These are phyloP conservation scores for Caretta caretta DNA, from an alignment of 2,113 vertebrate species.

Conservation along the genomic window DNA sequence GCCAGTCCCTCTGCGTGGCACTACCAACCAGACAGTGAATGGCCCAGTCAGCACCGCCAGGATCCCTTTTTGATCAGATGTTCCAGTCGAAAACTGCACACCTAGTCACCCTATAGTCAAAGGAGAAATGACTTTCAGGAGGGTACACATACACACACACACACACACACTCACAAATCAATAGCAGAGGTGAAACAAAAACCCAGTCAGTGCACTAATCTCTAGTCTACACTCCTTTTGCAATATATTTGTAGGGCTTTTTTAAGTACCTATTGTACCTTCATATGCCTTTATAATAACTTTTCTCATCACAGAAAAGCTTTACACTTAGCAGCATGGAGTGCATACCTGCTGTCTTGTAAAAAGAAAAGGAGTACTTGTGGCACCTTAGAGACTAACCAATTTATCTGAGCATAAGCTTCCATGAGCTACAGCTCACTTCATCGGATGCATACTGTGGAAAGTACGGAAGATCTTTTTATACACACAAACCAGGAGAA, in stretches of 20 bases:
- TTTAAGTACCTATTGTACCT: neutral
- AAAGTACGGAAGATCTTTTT: no score
- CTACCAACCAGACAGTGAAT: no score
- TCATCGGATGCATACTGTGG: no score
- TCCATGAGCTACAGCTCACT: no score
- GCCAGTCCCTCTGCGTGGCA: no score
- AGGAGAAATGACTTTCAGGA: neutral
- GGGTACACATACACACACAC: neutral
- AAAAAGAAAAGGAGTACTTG: no score
- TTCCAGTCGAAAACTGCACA: no score
- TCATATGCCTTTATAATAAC: constrained; percentile 9
- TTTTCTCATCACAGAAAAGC: neutral
- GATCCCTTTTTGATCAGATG: no score
- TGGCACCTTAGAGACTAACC: no score
- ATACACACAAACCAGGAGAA: no score
- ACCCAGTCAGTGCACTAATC: neutral
- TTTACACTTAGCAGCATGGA: neutral
- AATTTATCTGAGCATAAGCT: no score
- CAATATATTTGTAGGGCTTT: neutral
- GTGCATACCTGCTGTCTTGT: neutral
- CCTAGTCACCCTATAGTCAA: neutral
- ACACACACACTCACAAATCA: neutral
- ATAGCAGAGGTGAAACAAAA: neutral
- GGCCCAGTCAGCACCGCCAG: no score
- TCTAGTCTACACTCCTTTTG: neutral